A percentile compares a stretch with the other conserved stretches of the same genome.
Evolutionary conservation across 2,797 vertebrate species (phyloP).

Genomic region (Staurois parvus): DNA sequence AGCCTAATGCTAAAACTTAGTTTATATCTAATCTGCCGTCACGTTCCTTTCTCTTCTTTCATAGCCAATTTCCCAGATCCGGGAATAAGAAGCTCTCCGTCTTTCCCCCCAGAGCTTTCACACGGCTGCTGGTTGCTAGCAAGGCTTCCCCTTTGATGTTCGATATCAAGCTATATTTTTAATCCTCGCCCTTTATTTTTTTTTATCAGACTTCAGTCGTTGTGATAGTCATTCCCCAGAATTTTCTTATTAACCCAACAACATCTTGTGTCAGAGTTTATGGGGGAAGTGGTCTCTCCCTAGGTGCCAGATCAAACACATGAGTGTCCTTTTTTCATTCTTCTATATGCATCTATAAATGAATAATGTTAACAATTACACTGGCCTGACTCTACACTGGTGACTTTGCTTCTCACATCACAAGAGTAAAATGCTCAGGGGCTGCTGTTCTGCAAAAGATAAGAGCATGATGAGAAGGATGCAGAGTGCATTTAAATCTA

Average conservation of each 20-base stretch:
- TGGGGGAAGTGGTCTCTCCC: slow-evolving; percentile 9
- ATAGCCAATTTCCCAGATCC: not conserved
- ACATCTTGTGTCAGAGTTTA: slow-evolving; percentile 50
- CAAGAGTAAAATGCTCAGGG: slow-evolving; percentile 24
- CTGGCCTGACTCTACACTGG: slow-evolving; percentile 12
- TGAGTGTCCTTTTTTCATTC: slow-evolving; percentile 48
- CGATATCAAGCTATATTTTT: slow-evolving; percentile 50
- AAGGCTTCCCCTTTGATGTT: slow-evolving; percentile 55
- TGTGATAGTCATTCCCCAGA: slow-evolving; percentile 35
- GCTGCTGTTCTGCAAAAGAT: slow-evolving; percentile 33
- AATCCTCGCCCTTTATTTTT: slow-evolving; percentile 32
- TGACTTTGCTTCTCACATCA: slow-evolving; percentile 39
- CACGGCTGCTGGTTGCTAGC: slow-evolving; percentile 36
- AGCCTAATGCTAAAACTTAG: slow-evolving; percentile 23
- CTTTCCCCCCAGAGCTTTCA: slow-evolving; percentile 29
- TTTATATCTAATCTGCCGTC: slow-evolving; percentile 52
- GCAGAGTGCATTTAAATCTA: slow-evolving; percentile 28
- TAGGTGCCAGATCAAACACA: slow-evolving; percentile 43
- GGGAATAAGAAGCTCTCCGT: slow-evolving; percentile 25
- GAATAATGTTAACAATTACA: slow-evolving; percentile 56
- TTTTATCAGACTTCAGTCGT: slow-evolving; percentile 54
- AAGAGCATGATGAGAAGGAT: slow-evolving; percentile 35
- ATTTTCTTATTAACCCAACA: slow-evolving; percentile 50
- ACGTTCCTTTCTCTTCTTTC: slow-evolving; percentile 22
- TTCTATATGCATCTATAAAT: slow-evolving; percentile 37